These are phyloP conservation scores for Equus przewalskii DNA, from an alignment of 2,113 vertebrate species.

Conservation along the genomic window DNA sequence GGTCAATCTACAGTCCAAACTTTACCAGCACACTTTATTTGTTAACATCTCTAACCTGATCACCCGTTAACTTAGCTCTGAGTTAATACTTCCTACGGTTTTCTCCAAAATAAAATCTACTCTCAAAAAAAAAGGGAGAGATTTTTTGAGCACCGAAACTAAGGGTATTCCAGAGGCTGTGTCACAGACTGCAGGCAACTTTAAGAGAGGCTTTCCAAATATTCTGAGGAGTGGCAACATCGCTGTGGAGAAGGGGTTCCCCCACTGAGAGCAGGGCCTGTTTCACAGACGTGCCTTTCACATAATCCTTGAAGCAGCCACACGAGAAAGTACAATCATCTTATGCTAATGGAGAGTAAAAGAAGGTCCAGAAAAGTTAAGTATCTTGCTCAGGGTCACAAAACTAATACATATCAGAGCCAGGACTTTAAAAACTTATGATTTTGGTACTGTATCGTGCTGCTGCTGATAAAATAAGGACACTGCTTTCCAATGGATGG, in stretches of 20 bases:
- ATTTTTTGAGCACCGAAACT: neutral
- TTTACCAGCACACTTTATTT: neutral
- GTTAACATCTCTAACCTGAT: neutral
- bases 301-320: neutral
- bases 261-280: neutral
- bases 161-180: neutral
- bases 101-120: constrained; percentile 19
- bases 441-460: neutral
- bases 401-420: neutral
- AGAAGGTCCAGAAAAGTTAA: neutral
- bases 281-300: neutral
- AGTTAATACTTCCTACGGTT: neutral
- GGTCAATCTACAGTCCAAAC: neutral
- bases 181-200: neutral
- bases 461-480: neutral
- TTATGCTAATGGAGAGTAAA: neutral
- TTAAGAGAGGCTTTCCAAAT: neutral
- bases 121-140: neutral
- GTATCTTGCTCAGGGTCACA: neutral
- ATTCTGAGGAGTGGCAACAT: neutral
- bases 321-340: neutral
- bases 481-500: neutral
- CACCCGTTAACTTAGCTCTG: neutral
- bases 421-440: neutral
- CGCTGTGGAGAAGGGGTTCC: neutral